Percentiles rank a stretch among this genome's conserved stretches.
Evolutionary conservation across 92 coral and sea anemone genomes (phyloP).

Genomic region (Virgularia gustaviana): DNA sequence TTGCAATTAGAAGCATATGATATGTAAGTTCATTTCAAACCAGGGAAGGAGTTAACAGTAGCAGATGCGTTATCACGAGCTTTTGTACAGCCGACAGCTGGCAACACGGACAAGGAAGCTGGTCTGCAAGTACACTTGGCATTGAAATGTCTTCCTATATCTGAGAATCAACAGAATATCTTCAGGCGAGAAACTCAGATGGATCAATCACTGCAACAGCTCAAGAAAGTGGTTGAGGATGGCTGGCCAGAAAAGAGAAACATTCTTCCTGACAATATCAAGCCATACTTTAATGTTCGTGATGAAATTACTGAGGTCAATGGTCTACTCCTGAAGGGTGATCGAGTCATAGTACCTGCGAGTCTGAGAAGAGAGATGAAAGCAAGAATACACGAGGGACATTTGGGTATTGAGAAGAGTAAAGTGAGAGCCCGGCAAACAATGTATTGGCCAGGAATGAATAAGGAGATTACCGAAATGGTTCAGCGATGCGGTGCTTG

Average conservation of each 20-base stretch:
- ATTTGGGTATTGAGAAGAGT: slow-evolving; percentile 32
- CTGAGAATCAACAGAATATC: not conserved
- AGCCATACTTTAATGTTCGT: slow-evolving; percentile 2
- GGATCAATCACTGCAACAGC: not conserved
- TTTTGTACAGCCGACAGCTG: not conserved
- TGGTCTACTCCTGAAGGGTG: not conserved
- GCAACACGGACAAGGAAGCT: slow-evolving; percentile 2
- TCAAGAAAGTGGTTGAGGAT: slow-evolving; percentile 1
- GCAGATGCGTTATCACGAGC: slow-evolving; percentile 9
- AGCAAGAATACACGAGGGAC: slow-evolving; percentile 35
- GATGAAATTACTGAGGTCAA: not conserved
- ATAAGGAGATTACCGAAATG: slow-evolving; percentile 3
- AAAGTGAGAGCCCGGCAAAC: slow-evolving; percentile 8
- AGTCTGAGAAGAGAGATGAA: not conserved
- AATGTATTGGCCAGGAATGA: slow-evolving; percentile 6
- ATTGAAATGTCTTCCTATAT: not conserved
- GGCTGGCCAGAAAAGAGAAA: slow-evolving; percentile 16
- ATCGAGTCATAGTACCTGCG: slow-evolving; percentile 12
- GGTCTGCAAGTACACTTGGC: not conserved
- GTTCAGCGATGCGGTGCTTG: not conserved
- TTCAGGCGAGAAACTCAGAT: not conserved
- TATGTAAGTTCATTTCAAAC: not conserved
- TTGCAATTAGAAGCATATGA: slow-evolving; percentile 2
- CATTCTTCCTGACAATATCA: not conserved
- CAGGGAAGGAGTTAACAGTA: not conserved